phyloP scores from a whole-genome alignment of 2,888 invertebrate species.

The Scrobipalpa atriplicella region DNA sequence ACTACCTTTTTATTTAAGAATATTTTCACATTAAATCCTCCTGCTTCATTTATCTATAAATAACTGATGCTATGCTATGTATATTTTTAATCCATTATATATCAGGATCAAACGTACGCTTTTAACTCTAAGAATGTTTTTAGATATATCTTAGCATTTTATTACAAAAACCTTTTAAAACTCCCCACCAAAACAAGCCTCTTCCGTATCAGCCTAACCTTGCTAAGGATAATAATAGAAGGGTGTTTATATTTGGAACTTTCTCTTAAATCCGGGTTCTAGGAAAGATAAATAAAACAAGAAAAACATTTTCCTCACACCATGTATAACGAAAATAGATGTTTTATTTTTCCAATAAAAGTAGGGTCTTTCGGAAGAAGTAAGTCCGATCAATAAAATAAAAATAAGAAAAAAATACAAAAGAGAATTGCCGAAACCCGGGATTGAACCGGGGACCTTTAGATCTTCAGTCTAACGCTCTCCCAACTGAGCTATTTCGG shows the following conservation, averaged over 20 bases:
- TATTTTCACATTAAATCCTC: too few relatives aligned
- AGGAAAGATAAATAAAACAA: neutral
- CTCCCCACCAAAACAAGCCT: neutral
- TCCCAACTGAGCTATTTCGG: conserved; percentile 77
- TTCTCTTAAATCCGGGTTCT: conserved; percentile 3
- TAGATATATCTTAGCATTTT: neutral
- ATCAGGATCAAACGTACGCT: too few relatives aligned
- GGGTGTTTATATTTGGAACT: conserved; percentile 13
- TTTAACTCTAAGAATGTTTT: neutral
- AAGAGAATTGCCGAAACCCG: conserved; percentile 58
- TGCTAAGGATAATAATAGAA: neutral
- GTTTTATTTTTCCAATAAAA: too few relatives aligned
- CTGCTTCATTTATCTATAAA: too few relatives aligned
- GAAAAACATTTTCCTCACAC: too few relatives aligned
- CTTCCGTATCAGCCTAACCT: neutral
- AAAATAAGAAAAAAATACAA: conserved; percentile 35
- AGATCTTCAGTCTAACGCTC: conserved; percentile 76
- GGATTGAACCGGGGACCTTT: conserved; percentile 74
- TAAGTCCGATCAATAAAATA: neutral
- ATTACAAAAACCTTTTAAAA: conserved; percentile 11
- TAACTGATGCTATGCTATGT: too few relatives aligned
- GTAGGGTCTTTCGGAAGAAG: neutral
- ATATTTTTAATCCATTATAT: neutral
- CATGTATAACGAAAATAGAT: too few relatives aligned
- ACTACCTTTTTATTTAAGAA: too few relatives aligned